Evolutionary conservation across 2,888 invertebrate species (phyloP).

Genomic region (Strigamia transsilvanica): DNA sequence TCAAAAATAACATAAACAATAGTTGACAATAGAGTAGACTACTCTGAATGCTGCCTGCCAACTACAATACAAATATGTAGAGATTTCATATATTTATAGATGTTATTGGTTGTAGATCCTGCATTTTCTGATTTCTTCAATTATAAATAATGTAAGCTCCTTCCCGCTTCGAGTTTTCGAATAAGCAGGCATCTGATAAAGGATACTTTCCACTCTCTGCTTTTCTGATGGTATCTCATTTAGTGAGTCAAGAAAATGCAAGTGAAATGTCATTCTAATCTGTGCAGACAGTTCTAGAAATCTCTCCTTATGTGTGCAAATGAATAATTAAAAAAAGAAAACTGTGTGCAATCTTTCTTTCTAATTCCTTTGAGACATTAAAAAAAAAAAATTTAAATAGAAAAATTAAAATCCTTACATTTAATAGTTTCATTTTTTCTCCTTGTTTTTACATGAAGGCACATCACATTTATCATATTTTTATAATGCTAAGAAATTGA

Average conservation of each 20-base stretch:
- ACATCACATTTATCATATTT: too few relatives aligned
- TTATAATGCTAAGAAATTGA: too few relatives aligned
- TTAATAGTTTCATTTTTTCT: too few relatives aligned
- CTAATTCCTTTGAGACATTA: neutral
- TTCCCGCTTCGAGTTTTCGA: neutral
- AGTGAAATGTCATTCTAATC: slow-evolving; percentile 30
- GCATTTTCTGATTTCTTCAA: neutral
- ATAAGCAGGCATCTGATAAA: slow-evolving; percentile 11
- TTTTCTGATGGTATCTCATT: neutral
- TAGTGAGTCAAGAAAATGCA: slow-evolving; percentile 16
- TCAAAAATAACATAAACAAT: neutral
- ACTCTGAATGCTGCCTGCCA: neutral
- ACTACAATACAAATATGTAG: neutral
- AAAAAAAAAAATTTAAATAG: too few relatives aligned
- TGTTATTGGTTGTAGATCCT: neutral
- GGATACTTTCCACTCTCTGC: slow-evolving; percentile 11
- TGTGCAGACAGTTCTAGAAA: neutral
- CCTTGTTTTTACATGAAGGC: too few relatives aligned
- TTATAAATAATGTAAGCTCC: slow-evolving; percentile 2
- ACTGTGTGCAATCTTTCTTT: neutral
- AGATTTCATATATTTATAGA: too few relatives aligned
- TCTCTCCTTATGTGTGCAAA: neutral
- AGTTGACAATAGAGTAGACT: neutral
- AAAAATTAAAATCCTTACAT: too few relatives aligned
- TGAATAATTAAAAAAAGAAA: slow-evolving; percentile 26